Percentiles rank a stretch among this genome's conserved stretches.
Conservation (phyloP, 2,113 vertebrate species). For the Heterotilapia buettikoferi region DNA sequence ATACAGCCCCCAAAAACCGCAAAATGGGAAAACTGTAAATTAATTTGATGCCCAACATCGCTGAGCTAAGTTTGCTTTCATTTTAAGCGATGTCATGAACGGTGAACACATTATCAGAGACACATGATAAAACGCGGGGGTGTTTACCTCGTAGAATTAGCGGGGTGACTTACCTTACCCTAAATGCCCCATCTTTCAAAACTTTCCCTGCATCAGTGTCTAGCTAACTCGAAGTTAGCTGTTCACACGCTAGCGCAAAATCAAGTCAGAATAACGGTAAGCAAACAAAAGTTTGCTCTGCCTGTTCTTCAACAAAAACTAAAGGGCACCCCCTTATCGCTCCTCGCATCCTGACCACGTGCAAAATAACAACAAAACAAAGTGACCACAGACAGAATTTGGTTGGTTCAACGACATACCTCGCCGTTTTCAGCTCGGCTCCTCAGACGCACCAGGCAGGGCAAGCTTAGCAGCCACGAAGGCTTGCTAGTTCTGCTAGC, state of each 20-base stretch:
- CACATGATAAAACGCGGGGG: neutral
- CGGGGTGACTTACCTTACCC: neutral
- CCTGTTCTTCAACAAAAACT: neutral
- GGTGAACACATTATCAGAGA: neutral
- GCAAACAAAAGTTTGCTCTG: conserved; percentile 40
- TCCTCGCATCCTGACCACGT: neutral
- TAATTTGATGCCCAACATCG: neutral
- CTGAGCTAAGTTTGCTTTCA: neutral
- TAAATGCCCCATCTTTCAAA: neutral
- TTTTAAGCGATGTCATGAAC: neutral
- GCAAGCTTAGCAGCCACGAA: conserved; percentile 38
- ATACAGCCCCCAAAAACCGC: neutral
- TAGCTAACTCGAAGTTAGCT: conserved; percentile 13
- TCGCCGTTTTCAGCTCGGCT: conserved; percentile 20
- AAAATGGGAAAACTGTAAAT: neutral
- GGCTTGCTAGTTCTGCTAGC: conserved; percentile 41
- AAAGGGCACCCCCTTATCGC: neutral
- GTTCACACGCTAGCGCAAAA: neutral
- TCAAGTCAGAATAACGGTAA: neutral
- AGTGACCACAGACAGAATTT: neutral
- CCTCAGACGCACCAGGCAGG: neutral
- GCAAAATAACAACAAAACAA: conserved; percentile 5
- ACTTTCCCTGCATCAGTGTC: conserved; percentile 2
- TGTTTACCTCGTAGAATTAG: neutral
- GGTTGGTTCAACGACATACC: conserved; percentile 33